Evolutionary conservation across 2,797 vertebrate genomes (phyloP).

Genomic region (Gymnoscopelus braueri): DNA sequence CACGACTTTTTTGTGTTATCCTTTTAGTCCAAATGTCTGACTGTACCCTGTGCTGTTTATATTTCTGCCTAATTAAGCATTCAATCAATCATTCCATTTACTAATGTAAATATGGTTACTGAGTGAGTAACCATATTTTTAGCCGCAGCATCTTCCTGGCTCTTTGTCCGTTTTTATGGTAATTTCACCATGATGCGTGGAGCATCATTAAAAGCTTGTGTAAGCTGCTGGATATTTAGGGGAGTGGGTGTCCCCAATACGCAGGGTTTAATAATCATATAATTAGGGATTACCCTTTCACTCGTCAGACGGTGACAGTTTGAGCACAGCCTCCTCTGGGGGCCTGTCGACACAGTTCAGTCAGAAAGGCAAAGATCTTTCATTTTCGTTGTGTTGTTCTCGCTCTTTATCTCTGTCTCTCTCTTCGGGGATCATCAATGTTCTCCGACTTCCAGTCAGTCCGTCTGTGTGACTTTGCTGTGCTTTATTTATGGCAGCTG

Average conservation of each 20-base stretch:
- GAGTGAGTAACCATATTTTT: slow-evolving; percentile 3
- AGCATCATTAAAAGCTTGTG: slow-evolving; percentile 37
- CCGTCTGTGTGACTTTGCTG: slow-evolving; percentile 19
- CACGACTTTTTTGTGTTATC: no score
- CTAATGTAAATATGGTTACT: no score
- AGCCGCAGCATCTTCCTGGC: slow-evolving; percentile 15
- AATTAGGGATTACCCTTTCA: slow-evolving; percentile 76
- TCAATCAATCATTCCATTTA: no score
- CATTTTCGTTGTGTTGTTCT: neutral
- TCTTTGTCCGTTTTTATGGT: slow-evolving; percentile 40
- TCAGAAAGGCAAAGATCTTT: slow-evolving; percentile 17
- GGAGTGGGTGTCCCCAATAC: slow-evolving; percentile 63
- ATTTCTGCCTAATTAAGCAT: no score
- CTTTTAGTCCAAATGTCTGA: no score
- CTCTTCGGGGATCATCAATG: neutral
- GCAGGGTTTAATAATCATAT: slow-evolving; percentile 38
- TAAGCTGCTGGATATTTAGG: slow-evolving; percentile 52
- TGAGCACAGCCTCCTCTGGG: slow-evolving; percentile 61
- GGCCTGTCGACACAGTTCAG: slow-evolving; percentile 42
- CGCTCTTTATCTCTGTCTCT: slow-evolving; percentile 22
- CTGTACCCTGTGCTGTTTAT: no score
- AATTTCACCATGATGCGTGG: slow-evolving; percentile 25
- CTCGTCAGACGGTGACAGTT: slow-evolving; percentile 74
- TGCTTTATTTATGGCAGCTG: slow-evolving; percentile 47
- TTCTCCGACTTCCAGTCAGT: neutral